phyloP scores from a whole-genome alignment of 2,888 invertebrate genomes.

The Proisotoma minuta region DNA sequence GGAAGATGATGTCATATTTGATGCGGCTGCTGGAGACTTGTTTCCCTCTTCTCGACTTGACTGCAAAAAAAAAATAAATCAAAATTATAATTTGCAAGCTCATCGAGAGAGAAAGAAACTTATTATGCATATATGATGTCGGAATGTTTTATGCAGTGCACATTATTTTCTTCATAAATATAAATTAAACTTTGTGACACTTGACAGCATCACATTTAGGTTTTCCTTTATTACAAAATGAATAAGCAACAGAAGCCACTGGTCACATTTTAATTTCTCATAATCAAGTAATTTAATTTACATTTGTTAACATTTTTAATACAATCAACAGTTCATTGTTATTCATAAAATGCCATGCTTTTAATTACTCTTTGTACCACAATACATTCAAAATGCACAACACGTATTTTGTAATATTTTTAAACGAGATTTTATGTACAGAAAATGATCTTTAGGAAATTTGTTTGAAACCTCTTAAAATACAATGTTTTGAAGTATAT shows the following conservation, averaged over 20 bases:
- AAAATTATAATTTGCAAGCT: conserved; percentile 15
- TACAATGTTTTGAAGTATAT: no score
- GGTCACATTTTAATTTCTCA: background rate
- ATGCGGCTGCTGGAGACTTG: conserved; percentile 55
- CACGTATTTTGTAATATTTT: no score
- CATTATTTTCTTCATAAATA: conserved; percentile 3
- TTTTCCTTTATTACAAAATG: no score
- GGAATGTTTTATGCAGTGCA: background rate
- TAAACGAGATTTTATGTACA: no score
- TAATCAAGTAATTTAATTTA: conserved; percentile 3
- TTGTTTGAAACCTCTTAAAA: no score
- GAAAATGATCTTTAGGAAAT: no score
- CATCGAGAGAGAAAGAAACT: background rate
- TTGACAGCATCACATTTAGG: no score
- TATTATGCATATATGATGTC: background rate
- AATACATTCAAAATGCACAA: no score
- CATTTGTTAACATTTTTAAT: conserved; percentile 6
- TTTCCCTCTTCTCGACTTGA: conserved; percentile 50
- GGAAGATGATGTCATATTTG: conserved; percentile 50
- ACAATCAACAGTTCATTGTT: background rate
- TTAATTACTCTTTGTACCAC: no score
- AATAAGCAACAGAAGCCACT: no score
- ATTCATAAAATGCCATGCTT: no score
- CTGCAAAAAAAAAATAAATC: conserved; percentile 50
- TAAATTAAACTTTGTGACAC: background rate